Evolutionary conservation across 2,797 vertebrate genomes (phyloP), one percentile per base, ranked within the genome.

Genomic region (Chlorospingus semifuscus): DNA sequence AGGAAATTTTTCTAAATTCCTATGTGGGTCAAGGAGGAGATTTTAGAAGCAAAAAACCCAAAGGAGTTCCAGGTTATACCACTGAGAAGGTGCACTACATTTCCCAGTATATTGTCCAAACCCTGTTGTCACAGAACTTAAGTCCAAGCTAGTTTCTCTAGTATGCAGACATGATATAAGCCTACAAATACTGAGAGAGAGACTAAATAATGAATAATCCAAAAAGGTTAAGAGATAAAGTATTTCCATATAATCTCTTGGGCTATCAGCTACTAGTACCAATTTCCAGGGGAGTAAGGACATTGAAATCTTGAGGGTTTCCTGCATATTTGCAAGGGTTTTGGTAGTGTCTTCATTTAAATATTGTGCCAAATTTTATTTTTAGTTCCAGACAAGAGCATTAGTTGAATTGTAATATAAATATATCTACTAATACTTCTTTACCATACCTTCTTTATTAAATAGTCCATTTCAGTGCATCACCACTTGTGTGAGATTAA

Each of bases 111-210:
- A 11, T 55, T 55, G 14, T 50, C 23, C 47, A 79, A 93, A 72
- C 9, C 47, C 11, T 60, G 9, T 26, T 23, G 6, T n/a, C n/a
- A 50, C 24, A 59, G n/a, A 78, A 41, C 0, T 0, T 9, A 30
- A 30, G 3, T 22, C 39, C 47, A 41, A 49, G 26, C 3, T 30
- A 34, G 18, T 64, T 91, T 82, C 11, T 42, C 7, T 23, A 32
- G 11, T 12, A 21, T 9, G 0, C 2, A 50, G n/a, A 49, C 15
- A 32, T 36, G 16, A 39, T 34, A 56, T 15, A 50, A 71, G 12
- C 12, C 32, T 34, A 29, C 14, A 44, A 83, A 56, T 29, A 36
- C 29, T 57, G n/a, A 64, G 6, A 60, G 29, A 53, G 52, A 60
- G 8, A 8, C 9, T 21, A 76, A 76, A 89, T 8, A 86, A 47